Conservation (phyloP, 2,113 vertebrate genomes). For the Chamaetylas fuelleborni region DNA sequence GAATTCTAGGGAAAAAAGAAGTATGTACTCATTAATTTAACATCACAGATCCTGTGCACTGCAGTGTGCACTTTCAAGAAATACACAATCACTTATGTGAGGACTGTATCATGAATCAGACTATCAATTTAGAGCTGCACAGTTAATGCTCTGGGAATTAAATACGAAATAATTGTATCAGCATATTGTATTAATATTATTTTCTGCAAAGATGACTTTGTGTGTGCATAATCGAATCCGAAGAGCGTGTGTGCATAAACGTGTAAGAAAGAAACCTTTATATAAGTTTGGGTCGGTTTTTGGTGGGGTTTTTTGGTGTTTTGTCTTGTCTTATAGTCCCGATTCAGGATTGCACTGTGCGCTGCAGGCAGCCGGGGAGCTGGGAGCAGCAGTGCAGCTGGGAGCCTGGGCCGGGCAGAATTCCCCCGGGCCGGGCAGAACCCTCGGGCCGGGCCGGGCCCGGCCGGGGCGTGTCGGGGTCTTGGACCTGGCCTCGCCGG, state of each 20-base stretch:
- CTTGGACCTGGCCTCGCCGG: fast-evolving
- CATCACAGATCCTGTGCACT: not conserved
- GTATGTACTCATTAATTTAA: not conserved
- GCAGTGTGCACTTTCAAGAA: not conserved
- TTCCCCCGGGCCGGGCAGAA: no score
- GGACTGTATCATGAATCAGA: not conserved
- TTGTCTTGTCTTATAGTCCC: fast-evolving
- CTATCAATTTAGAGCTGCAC: not conserved
- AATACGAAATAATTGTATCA: not conserved
- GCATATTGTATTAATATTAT: not conserved
- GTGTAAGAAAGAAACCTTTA: not conserved
- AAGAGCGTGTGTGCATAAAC: fast-evolving
- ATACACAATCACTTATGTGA: not conserved
- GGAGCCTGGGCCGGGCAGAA: fast-evolving
- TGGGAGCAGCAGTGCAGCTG: no score
- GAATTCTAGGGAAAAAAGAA: not conserved
- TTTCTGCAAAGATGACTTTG: not conserved
- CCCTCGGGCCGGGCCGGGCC: no score
- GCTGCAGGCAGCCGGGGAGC: no score
- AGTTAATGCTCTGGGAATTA: not conserved
- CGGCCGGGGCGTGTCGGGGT: fast-evolving
- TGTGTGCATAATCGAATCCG: not conserved
- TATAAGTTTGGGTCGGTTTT: fast-evolving
- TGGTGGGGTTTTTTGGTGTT: fast-evolving
- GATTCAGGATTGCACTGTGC: fast-evolving